A percentile compares a stretch with the other conserved stretches of the same genome.
phyloP scores from a whole-genome alignment of 1,140 invertebrate species.

The Atopsyche davidsoni region DNA sequence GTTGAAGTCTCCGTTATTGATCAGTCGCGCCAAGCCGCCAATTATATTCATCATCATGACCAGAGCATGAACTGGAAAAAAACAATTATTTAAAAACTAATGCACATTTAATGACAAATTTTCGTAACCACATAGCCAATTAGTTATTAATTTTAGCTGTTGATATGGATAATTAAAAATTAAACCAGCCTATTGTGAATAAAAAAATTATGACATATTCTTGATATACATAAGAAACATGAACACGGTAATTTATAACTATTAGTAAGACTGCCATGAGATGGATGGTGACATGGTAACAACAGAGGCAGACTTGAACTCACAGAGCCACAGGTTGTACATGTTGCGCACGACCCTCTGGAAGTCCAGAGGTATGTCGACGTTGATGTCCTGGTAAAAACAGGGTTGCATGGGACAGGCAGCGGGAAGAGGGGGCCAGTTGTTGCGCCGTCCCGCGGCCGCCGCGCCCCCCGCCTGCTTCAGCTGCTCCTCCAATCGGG shows the following conservation, averaged over 20 bases:
- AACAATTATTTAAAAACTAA: conserved; percentile 22
- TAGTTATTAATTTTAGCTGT: neutral
- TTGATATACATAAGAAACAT: too few relatives aligned
- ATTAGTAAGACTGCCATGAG: too few relatives aligned
- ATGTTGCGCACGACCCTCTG: conserved; percentile 90
- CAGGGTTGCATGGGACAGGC: conserved; percentile 92
- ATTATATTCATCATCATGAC: conserved; percentile 82
- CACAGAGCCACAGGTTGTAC: conserved; percentile 97
- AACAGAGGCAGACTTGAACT: conserved; percentile 45
- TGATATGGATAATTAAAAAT: neutral
- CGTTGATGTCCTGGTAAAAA: conserved; percentile 98
- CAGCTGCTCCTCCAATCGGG: conserved; percentile 84
- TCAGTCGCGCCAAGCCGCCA: conserved; percentile 68
- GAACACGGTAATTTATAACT: too few relatives aligned
- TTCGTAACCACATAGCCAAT: neutral
- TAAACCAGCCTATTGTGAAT: neutral
- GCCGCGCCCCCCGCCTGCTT: conserved; percentile 57
- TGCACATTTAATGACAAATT: neutral
- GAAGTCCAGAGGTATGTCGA: conserved; percentile 98
- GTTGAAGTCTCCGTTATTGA: conserved; percentile 57
- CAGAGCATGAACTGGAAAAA: conserved; percentile 76
- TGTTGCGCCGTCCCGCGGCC: conserved; percentile 77
- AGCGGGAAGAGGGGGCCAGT: conserved; percentile 95
- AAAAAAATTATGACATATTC: too few relatives aligned
- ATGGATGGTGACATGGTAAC: too few relatives aligned